Evolutionary conservation across 1,140 invertebrate species (phyloP).

Genomic region (Trichomalopsis sarcophagae): DNA sequence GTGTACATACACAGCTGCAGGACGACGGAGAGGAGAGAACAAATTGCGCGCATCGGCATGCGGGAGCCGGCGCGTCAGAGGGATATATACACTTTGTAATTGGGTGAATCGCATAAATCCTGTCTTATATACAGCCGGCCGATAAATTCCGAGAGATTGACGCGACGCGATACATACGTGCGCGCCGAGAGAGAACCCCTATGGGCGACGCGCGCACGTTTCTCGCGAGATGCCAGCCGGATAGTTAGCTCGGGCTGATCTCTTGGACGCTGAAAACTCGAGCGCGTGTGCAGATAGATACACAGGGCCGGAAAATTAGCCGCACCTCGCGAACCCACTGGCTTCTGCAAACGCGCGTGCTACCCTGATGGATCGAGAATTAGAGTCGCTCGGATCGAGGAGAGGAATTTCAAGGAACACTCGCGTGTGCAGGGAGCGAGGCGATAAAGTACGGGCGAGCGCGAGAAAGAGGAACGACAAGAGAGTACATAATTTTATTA

Average conservation of each 20-base stretch:
- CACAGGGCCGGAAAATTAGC: too few species aligned
- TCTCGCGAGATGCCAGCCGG: not conserved
- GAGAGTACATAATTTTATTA: conserved; percentile 46
- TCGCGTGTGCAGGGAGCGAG: conserved; percentile 13
- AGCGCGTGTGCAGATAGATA: too few species aligned
- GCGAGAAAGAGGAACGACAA: conserved; percentile 53
- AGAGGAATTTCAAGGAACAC: conserved; percentile 54
- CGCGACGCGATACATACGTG: conserved; percentile 57
- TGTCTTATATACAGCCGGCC: conserved; percentile 33
- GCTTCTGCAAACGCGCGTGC: too few species aligned
- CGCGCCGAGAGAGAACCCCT: not conserved
- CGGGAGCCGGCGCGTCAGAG: conserved; percentile 25
- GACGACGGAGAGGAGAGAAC: not conserved
- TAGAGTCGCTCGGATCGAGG: not conserved
- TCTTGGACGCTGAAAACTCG: too few species aligned
- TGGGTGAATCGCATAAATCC: conserved; percentile 61
- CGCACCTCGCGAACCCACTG: too few species aligned
- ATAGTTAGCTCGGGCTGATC: too few species aligned
- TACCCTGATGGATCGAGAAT: not conserved
- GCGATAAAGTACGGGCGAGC: conserved; percentile 51
- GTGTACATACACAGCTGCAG: not conserved
- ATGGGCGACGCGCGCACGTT: not conserved
- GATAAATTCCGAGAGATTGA: conserved; percentile 63
- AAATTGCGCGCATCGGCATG: conserved; percentile 47
- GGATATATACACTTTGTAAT: conserved; percentile 58